Percentiles rank a stretch among this genome's conserved stretches.
phyloP scores from a whole-genome alignment of 2,797 vertebrate species.

The Poliocrania exsul region DNA sequence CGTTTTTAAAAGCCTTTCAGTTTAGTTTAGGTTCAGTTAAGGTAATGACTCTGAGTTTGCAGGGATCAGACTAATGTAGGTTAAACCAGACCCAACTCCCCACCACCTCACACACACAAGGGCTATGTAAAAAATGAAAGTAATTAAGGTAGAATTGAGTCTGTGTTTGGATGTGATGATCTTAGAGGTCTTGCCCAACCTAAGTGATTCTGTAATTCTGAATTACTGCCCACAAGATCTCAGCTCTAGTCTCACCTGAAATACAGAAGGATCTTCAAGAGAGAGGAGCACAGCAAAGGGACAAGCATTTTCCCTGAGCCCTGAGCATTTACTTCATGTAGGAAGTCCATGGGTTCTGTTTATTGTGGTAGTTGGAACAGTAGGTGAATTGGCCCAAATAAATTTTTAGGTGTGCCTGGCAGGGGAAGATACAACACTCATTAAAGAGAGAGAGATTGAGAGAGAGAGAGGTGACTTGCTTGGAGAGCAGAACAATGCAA shows the following conservation, averaged over 20 bases:
- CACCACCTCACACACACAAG: not conserved
- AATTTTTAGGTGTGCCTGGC: not conserved
- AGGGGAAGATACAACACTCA: not conserved
- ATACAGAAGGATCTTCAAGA: not conserved
- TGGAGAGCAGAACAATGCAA: conserved; percentile 12
- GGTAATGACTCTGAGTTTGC: not conserved
- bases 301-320: rapidly evolving
- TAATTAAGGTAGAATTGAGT: not conserved
- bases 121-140: not conserved
- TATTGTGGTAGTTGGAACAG: not conserved
- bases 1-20: not conserved
- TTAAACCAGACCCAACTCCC: not conserved
- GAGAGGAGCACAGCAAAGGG: not conserved
- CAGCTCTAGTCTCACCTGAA: not conserved
- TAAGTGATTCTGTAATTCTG: not conserved
- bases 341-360: not conserved
- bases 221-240: not conserved
- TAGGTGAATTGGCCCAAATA: not conserved
- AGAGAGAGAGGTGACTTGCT: not conserved
- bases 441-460: not conserved
- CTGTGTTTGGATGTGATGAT: not conserved
- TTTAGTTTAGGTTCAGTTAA: not conserved
- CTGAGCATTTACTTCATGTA: rapidly evolving
- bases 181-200: not conserved
- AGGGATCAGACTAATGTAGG: not conserved